Evolutionary conservation across 2,888 invertebrate species (phyloP), one percentile per base, ranked within the genome.

Genomic region (Metalampra italica): DNA sequence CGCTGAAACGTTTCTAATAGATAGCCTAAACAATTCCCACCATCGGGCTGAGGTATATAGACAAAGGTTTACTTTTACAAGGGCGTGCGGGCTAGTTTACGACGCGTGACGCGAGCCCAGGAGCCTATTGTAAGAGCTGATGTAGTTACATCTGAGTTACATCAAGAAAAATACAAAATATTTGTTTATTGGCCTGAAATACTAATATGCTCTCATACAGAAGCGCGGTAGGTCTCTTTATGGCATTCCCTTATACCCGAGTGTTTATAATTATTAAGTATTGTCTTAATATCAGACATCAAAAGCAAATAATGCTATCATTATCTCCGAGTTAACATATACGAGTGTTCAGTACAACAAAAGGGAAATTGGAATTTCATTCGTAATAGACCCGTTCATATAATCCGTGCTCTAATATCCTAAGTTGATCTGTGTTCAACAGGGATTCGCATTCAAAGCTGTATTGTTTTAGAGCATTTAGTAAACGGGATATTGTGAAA

Each of bases 331-430:
- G 36, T 36, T 8, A 9, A 36, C 2, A n/a, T 36, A 36, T 36
- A n/a, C 36, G 9, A 15, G 39, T 9, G 22, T 36, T 41, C 29
- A 37, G 29, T 43, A 36, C n/a, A 43, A 47, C 43, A 47, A 47
- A 46, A 37, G 30, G 47, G 29, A 42, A 43, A 43, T 47, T 15
- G 47, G 38, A 9, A 38, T 42, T 32, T 37, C 12, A 15, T 43
- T 15, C 15, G 22, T 42, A 34, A 45, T 43, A 34, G 14, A 29
- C 22, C 36, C 37, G 41, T 13, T 47, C 34, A 29, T 29, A 47
- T 47, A 42, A 47, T n/a, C 12, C 12, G 13, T 30, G 13, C n/a
- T 14, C 37, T 9, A 15, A 15, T 41, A 15, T 7, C 11, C 8
- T 11, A 32, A 32, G 32, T 32, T 3, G 32, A 32, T 32, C 11